Conservation (phyloP, 2,797 vertebrate genomes). For the Hydrophis major region DNA sequence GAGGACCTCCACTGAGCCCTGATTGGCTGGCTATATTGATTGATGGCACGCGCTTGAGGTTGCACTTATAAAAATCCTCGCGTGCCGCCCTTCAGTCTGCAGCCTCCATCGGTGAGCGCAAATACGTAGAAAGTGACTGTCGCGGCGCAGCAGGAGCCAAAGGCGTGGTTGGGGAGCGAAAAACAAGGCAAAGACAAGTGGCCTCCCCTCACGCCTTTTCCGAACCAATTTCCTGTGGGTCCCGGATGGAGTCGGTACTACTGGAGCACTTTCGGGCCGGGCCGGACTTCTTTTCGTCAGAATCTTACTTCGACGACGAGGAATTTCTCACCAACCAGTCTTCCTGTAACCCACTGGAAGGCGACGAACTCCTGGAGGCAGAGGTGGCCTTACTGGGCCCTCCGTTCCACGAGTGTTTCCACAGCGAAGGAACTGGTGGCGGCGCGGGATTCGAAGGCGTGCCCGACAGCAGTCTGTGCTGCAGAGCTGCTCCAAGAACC, state of each 20-base stretch:
- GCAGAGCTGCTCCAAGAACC: conserved; percentile 62
- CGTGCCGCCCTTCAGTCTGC: conserved; percentile 78
- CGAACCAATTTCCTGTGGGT: not conserved
- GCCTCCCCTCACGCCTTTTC: too few relatives aligned
- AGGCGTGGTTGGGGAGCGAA: not conserved
- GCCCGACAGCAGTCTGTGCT: conserved; percentile 75
- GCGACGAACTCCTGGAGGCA: conserved; percentile 82
- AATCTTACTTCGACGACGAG: conserved; percentile 90
- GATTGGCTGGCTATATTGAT: conserved; percentile 82
- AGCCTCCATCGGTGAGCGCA: conserved; percentile 52
- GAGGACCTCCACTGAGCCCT: conserved; percentile 47
- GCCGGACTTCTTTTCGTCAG: conserved; percentile 86
- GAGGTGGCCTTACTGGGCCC: conserved; percentile 64
- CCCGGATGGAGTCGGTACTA: conserved; percentile 85
- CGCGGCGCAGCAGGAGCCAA: conserved; percentile 8
- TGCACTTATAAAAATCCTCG: conserved; percentile 90
- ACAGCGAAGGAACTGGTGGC: conserved; percentile 51
- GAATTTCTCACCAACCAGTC: conserved; percentile 91
- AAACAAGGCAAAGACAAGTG: not conserved
- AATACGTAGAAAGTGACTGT: conserved; percentile 13
- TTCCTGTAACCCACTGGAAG: conserved; percentile 81
- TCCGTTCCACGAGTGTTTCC: not conserved
- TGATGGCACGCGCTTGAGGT: conserved; percentile 88
- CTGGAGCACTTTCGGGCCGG: conserved; percentile 88
- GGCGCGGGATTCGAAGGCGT: conserved; percentile 79